Evolutionary conservation across 2,888 invertebrate species (phyloP).

Genomic region (Deroplatys truncata): DNA sequence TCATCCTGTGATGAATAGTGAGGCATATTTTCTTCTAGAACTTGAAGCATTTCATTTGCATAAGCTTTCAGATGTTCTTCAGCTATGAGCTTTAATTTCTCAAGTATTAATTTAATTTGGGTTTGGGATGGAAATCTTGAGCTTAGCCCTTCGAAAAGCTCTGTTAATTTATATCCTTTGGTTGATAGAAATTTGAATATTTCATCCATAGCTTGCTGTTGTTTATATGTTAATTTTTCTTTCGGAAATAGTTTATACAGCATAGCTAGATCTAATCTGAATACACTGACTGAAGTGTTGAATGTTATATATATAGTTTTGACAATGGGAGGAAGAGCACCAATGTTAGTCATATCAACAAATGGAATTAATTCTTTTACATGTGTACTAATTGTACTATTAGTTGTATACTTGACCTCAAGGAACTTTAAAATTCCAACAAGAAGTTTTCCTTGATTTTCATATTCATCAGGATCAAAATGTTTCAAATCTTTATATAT

Average conservation of each 20-base stretch:
- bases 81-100: slow-evolving; percentile 2
- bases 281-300: slow-evolving; percentile 7
- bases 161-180: background rate
- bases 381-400: background rate
- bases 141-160: slow-evolving; percentile 10
- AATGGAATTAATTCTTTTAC: slow-evolving; percentile 2
- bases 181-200: slow-evolving; percentile 17
- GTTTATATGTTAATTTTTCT: background rate
- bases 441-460: slow-evolving; percentile 15
- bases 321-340: slow-evolving; percentile 10
- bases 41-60: background rate
- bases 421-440: background rate
- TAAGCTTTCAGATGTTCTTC: background rate
- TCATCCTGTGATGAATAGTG: background rate
- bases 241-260: slow-evolving; percentile 11
- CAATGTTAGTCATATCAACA: slow-evolving; percentile 3
- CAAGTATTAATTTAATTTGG: slow-evolving; percentile 12
- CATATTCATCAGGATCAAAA: slow-evolving; percentile 7
- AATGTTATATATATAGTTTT: slow-evolving; percentile 14
- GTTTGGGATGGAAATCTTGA: background rate
- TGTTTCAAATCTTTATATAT: background rate
- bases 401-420: background rate
- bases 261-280: slow-evolving; percentile 13
- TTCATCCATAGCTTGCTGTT: slow-evolving; percentile 5
- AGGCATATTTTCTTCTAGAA: background rate